Conservation (phyloP, 2,888 invertebrate genomes). For the Auanema freiburgensis region DNA sequence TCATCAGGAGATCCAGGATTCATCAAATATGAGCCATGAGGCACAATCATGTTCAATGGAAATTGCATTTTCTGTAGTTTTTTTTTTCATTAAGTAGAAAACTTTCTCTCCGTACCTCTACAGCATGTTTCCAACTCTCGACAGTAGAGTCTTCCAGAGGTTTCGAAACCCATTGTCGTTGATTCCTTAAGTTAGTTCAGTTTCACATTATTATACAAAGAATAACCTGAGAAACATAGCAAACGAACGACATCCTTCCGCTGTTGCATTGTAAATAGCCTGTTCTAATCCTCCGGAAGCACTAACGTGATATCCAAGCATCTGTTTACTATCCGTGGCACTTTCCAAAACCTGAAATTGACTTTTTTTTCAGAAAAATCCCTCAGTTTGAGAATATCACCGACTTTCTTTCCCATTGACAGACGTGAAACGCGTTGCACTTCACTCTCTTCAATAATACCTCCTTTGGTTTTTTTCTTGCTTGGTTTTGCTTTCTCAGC, state of each 20-base stretch:
- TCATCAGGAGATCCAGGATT: slow-evolving; percentile 67
- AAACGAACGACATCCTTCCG: slow-evolving; percentile 65
- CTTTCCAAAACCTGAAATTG: slow-evolving; percentile 25
- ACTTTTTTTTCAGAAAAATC: not conserved
- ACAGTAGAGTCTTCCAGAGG: slow-evolving; percentile 52
- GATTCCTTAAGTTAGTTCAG: slow-evolving; percentile 43
- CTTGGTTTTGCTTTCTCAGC: not conserved
- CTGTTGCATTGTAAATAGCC: slow-evolving; percentile 64
- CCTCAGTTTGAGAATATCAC: not conserved
- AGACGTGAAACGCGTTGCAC: slow-evolving; percentile 18
- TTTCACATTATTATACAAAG: not conserved
- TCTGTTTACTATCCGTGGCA: slow-evolving; percentile 33
- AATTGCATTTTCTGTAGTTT: slow-evolving; percentile 53
- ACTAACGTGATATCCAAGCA: slow-evolving; percentile 53
- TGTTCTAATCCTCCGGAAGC: slow-evolving; percentile 65
- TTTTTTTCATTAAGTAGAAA: not conserved
- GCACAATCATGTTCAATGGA: slow-evolving; percentile 59
- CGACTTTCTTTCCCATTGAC: slow-evolving; percentile 14
- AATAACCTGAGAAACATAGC: slow-evolving; percentile 61
- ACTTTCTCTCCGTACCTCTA: slow-evolving; percentile 28
- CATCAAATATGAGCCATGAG: slow-evolving; percentile 67
- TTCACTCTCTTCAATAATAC: slow-evolving; percentile 16
- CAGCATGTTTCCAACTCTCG: slow-evolving; percentile 63
- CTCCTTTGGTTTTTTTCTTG: slow-evolving; percentile 6
- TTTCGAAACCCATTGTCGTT: slow-evolving; percentile 54